phyloP scores from a whole-genome alignment of 2,797 vertebrate genomes.

The Apogon hyalosoma region DNA sequence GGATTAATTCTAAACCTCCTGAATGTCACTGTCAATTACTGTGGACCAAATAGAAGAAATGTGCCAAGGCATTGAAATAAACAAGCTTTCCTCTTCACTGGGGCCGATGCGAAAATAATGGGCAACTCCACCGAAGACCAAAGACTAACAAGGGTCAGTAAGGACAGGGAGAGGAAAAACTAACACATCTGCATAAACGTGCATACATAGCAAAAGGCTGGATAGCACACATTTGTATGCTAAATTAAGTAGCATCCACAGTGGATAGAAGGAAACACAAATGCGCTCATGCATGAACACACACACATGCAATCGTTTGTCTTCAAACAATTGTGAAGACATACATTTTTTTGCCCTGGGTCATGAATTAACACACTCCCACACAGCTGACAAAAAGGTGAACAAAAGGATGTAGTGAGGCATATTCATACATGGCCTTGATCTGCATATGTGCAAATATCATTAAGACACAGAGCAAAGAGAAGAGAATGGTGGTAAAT shows the following conservation, averaged over 20 bases:
- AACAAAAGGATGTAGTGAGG: slow-evolving; percentile 66
- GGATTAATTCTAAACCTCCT: slow-evolving; percentile 46
- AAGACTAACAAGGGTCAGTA: slow-evolving; percentile 71
- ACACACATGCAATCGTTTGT: slow-evolving; percentile 59
- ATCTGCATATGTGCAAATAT: slow-evolving; percentile 74
- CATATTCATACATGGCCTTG: slow-evolving; percentile 64
- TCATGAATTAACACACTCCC: slow-evolving; percentile 82
- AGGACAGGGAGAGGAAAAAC: slow-evolving; percentile 54
- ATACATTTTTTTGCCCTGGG: slow-evolving; percentile 69
- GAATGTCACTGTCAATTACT: slow-evolving; percentile 54
- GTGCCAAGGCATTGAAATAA: slow-evolving; percentile 41
- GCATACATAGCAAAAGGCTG: slow-evolving; percentile 24
- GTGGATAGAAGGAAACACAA: slow-evolving; percentile 29
- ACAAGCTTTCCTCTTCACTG: slow-evolving; percentile 66
- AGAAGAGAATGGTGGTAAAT: slow-evolving; percentile 53
- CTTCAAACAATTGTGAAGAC: slow-evolving; percentile 68
- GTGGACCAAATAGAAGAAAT: slow-evolving; percentile 33
- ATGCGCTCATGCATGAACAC: slow-evolving; percentile 51
- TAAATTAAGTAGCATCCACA: slow-evolving; percentile 64
- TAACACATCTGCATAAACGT: slow-evolving; percentile 64
- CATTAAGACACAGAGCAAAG: slow-evolving; percentile 56
- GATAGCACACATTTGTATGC: slow-evolving; percentile 49
- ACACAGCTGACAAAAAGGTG: slow-evolving; percentile 76
- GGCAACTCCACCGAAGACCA: slow-evolving; percentile 53
- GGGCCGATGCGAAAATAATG: slow-evolving; percentile 56